These are phyloP conservation scores for Drosophila erecta DNA, from an alignment of 1,140 invertebrate species.

Conservation along the genomic window DNA sequence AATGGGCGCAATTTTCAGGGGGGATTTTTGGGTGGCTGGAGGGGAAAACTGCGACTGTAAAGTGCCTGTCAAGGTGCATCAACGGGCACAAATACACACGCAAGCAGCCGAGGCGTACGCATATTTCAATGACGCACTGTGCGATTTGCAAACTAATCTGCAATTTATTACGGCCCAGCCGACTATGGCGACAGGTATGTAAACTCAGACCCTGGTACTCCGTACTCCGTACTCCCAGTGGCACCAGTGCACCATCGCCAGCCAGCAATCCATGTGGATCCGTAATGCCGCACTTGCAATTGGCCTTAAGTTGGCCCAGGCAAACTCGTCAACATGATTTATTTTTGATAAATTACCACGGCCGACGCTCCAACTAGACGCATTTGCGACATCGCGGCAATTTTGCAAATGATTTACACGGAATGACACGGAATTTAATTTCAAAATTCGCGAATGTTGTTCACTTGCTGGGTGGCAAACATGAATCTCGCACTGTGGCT, in stretches of 20 bases:
- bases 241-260: background rate
- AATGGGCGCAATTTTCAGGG: constrained; percentile 41
- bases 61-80: constrained; percentile 50
- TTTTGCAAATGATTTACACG: constrained; percentile 83
- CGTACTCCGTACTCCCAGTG: too few species aligned
- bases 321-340: constrained; percentile 80
- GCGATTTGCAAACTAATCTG: constrained; percentile 79
- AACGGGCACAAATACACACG: constrained; percentile 24
- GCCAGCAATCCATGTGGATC: background rate
- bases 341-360: constrained; percentile 83
- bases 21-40: background rate
- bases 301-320: constrained; percentile 40
- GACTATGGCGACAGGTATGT: constrained; percentile 67
- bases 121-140: constrained; percentile 66
- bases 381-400: constrained; percentile 46
- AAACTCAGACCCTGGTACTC: background rate
- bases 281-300: constrained; percentile 30
- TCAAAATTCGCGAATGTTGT: constrained; percentile 81
- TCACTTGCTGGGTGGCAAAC: constrained; percentile 80
- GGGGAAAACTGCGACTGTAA: constrained; percentile 3
- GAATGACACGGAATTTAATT: constrained; percentile 83
- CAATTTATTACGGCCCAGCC: constrained; percentile 66
- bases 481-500: constrained; percentile 60
- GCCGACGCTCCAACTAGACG: constrained; percentile 51
- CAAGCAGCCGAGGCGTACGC: constrained; percentile 6